Base-by-base conservation (phyloP, 2,797 vertebrate genomes). In the Xiphophorus birchmanni region DNA sequence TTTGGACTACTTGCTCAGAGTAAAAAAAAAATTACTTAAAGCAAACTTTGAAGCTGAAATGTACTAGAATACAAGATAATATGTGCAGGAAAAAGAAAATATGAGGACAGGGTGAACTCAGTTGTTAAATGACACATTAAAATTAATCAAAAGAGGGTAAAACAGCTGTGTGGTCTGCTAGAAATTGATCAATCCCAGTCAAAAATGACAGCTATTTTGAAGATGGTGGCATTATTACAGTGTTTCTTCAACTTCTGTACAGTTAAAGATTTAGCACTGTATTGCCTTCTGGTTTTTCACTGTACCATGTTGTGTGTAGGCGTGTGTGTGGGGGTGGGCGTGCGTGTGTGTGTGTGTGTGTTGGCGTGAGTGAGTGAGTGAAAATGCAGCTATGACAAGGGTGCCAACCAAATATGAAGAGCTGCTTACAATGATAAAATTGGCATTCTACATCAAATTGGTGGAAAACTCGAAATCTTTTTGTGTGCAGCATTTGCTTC, bases 121-220 rank as follows among this genome's bases (percentile, higher is more conserved):
- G 63, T 69, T 76, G 80, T 72, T 89, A 79, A 84, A 23, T 77
- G 82, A 84, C 83, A 76, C 79, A 85, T 83, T 83, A 52, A 83
- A 76, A 73, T 92, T 89, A 77, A 79, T 72, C 73, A 77, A 78
- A 54, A 75, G 78, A 78, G 79, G 52, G 29, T 75, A 86, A 91
- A 95, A 94, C 94, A 95, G 94, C 90, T 95, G 95, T 95, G 89
- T 87, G 88, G 82, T 92, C 88, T 95, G 93, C 91, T 88, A 84
- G 84, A 91, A 92, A 91, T 94, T 78, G 83, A 81, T 90, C 84
- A 65, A 86, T 42, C 67, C 71, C 3, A 81, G 87, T 87, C 86
- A 94, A 93, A 93, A 95, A 95, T 91, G 84, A 92, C 88, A 94
- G 91, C 87, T 87, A 93, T 95, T 94, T 94, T 95, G 94, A 96